Conservation (phyloP, 2,113 vertebrate species). For the Mustela lutreola region DNA sequence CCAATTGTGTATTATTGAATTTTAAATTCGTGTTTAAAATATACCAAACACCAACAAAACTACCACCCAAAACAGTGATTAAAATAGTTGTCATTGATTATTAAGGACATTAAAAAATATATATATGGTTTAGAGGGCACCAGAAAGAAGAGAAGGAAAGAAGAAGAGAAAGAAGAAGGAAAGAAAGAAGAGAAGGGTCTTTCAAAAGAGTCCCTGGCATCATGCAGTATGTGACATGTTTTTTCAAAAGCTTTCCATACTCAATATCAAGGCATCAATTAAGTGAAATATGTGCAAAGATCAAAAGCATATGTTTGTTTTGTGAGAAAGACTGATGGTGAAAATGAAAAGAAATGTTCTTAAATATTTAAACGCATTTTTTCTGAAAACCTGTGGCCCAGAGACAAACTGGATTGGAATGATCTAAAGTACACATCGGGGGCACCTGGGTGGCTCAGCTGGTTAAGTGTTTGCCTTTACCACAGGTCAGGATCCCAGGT, state of each 20-base stretch:
- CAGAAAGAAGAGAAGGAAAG: not conserved
- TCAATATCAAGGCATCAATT: not conserved
- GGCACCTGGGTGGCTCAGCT: not conserved
- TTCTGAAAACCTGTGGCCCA: not conserved
- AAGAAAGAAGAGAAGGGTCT: not conserved
- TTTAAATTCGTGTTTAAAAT: not conserved
- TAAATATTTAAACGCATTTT: not conserved
- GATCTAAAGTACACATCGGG: not conserved
- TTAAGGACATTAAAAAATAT: not conserved
- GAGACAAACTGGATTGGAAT: not conserved
- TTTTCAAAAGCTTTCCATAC: not conserved
- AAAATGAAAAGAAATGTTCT: not conserved
- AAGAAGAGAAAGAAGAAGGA: too few species aligned
- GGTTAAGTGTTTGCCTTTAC: not conserved
- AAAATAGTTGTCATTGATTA: not conserved
- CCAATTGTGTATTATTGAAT: not conserved
- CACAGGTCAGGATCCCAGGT: not conserved
- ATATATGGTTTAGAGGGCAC: not conserved
- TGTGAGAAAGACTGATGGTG: not conserved
- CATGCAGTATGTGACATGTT: not conserved
- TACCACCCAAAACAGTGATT: not conserved
- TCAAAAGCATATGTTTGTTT: not conserved
- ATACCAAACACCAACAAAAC: not conserved
- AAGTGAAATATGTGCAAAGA: not conserved
- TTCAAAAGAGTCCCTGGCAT: not conserved